phyloP scores from a whole-genome alignment of 35 echinoderm and acorn worm species.

The Acanthaster planci region DNA sequence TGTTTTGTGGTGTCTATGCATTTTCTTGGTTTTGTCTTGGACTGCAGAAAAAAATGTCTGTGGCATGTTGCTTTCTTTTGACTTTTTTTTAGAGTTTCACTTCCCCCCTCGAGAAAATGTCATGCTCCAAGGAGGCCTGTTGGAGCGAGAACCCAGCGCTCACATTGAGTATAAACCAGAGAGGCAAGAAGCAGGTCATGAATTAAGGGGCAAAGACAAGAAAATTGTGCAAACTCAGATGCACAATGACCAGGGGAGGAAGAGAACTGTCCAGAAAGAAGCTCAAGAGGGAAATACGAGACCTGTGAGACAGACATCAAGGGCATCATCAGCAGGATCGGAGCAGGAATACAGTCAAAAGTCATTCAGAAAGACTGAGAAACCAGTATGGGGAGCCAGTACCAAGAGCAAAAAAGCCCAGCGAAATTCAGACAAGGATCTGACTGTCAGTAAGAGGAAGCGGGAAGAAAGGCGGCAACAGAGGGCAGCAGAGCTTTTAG shows the following conservation, averaged over 20 bases:
- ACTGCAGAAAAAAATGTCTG: no score
- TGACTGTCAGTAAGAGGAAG: slow-evolving; percentile 59
- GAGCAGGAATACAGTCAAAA: neutral
- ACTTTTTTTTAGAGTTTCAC: slow-evolving; percentile 35
- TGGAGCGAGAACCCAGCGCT: slow-evolving; percentile 61
- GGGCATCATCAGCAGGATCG: neutral
- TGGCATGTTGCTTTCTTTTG: neutral
- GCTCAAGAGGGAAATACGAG: neutral
- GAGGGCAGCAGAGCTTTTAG: slow-evolving; percentile 74
- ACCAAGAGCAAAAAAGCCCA: slow-evolving; percentile 54
- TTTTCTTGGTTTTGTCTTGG: no score
- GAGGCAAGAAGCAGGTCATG: slow-evolving; percentile 11
- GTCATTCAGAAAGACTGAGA: neutral
- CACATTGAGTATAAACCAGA: slow-evolving; percentile 77
- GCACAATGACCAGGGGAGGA: slow-evolving; percentile 27
- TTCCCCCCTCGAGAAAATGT: slow-evolving; percentile 35
- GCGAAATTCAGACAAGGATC: slow-evolving; percentile 80
- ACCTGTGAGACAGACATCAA: slow-evolving; percentile 11
- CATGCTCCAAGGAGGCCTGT: neutral
- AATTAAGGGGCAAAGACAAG: slow-evolving; percentile 37
- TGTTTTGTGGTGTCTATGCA: no score
- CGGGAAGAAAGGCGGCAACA: slow-evolving; percentile 73
- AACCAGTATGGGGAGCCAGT: slow-evolving; percentile 74
- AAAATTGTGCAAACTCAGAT: slow-evolving; percentile 29
- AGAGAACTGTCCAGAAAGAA: slow-evolving; percentile 19